Conservation (phyloP, 2,113 vertebrate genomes). For the Oryzias curvinotus region DNA sequence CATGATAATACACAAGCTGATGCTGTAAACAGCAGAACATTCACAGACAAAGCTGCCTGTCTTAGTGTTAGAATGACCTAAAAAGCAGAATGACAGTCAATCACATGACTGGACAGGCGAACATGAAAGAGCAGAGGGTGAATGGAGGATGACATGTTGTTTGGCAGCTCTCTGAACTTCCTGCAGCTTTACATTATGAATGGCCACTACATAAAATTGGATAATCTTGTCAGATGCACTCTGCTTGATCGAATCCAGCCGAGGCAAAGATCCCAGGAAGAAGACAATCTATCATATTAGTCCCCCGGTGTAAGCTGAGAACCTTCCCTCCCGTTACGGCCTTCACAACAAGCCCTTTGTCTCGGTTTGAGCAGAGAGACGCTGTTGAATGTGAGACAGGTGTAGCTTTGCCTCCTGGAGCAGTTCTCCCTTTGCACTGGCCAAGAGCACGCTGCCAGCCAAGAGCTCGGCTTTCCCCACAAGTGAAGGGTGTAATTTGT, state of each 20-base stretch:
- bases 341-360: constrained; percentile 14
- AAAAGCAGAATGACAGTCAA: background rate
- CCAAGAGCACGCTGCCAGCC: constrained; percentile 33
- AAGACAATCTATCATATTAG: constrained; percentile 40
- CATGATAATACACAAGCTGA: no score
- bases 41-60: no score
- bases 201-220: constrained; percentile 4
- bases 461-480: constrained; percentile 32
- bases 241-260: constrained; percentile 35
- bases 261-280: constrained; percentile 8
- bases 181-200: constrained; percentile 22
- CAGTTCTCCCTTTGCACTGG: constrained; percentile 17
- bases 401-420: constrained; percentile 52
- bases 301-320: background rate
- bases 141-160: background rate
- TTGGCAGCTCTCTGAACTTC: constrained; percentile 7
- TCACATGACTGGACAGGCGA: background rate
- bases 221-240: constrained; percentile 28
- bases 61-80: no score
- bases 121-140: background rate
- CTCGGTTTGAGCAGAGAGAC: constrained; percentile 21
- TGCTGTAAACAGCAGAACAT: no score
- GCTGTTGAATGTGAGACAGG: constrained; percentile 41
- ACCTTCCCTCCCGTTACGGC: background rate
- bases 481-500: constrained; percentile 65